Evolutionary conservation across 2,888 invertebrate genomes (phyloP), one percentile per base, ranked within the genome.

Genomic region (Drosophila formosana): DNA sequence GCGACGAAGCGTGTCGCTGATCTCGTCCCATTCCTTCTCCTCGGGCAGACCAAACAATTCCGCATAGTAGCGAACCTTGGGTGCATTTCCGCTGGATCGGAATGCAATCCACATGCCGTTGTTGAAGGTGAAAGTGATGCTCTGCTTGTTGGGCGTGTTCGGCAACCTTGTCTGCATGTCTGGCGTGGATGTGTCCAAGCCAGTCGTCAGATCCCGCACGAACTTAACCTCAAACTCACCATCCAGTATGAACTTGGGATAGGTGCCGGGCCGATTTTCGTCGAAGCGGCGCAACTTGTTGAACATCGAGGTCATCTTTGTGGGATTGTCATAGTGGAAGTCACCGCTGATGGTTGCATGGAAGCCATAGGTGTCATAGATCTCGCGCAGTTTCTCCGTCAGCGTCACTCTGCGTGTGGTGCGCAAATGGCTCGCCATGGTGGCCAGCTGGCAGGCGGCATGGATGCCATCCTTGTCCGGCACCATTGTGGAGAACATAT

Each of bases 391-490:
- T 85, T 96, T 95, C 1, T 94, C 93, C 0, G 90, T 82, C 0
- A 97, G 91, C 0, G 94, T 94, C 0, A 94, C 92, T 0, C 94
- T 94, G 49, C 93, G 92, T 37, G 95, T 92, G 13, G 93, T 91
- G 80, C 95, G 94, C 2, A 99, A 93, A 90, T 95, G 95, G 0
- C 95, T 94, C 6, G 95, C 94, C 93, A 98, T 93, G 85, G 97
- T 96, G 7, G 96, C 96, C 67, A 96, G 92, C 58, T 96, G 94
- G 30, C 96, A 95, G 0, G 97, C 97, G 0, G 99, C 98, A 30
- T 96, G 96, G 1, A 99, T 95, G 0, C 99, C 99, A 93, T 99
- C 99, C 91, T 99, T 99, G 91, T 99, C 99, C 1, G 98, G 93
- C 5, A 98, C 97, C 4, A 93, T 93, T 3, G 95, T 94, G 6